These are phyloP conservation scores for Panzeria rudis DNA, from an alignment of 2,888 invertebrate species.

Conservation along the genomic window DNA sequence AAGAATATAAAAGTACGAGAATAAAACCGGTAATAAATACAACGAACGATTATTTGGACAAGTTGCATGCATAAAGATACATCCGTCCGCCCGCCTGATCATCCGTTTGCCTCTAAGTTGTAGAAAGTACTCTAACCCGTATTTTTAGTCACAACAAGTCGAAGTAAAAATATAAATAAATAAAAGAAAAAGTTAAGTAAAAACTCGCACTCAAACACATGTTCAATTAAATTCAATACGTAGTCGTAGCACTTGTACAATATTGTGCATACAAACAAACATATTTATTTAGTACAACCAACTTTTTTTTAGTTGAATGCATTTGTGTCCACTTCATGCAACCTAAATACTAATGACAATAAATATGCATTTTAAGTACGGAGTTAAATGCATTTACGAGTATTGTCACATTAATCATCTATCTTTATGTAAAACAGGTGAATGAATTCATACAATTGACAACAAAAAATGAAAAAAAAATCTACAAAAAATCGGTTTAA, in stretches of 20 bases:
- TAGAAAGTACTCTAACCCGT: conserved; percentile 67
- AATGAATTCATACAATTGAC: conserved; percentile 6
- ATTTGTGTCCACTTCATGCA: conserved; percentile 34
- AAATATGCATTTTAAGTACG: conserved; percentile 7
- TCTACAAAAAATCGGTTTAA: background rate
- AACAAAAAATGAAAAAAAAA: background rate
- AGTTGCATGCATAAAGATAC: conserved; percentile 57
- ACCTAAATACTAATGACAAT: conserved; percentile 61
- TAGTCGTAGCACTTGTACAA: background rate
- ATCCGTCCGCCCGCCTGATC: conserved; percentile 17
- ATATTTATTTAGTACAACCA: conserved; percentile 15
- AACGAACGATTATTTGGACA: conserved; percentile 63
- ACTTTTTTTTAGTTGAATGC: conserved; percentile 5
- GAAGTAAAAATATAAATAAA: conserved; percentile 10
- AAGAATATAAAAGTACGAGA: conserved; percentile 39
- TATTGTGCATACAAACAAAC: background rate
- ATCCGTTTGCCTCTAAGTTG: conserved; percentile 26
- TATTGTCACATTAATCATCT: conserved; percentile 55
- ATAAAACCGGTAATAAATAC: conserved; percentile 71
- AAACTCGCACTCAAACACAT: conserved; percentile 22
- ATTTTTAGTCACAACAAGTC: conserved; percentile 45
- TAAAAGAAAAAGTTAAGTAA: conserved; percentile 31
- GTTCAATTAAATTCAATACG: conserved; percentile 23
- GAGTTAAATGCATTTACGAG: conserved; percentile 5
- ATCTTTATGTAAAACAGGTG: conserved; percentile 56